phyloP scores from a whole-genome alignment of 2,888 invertebrate species.

The Toxonevra muliebris region DNA sequence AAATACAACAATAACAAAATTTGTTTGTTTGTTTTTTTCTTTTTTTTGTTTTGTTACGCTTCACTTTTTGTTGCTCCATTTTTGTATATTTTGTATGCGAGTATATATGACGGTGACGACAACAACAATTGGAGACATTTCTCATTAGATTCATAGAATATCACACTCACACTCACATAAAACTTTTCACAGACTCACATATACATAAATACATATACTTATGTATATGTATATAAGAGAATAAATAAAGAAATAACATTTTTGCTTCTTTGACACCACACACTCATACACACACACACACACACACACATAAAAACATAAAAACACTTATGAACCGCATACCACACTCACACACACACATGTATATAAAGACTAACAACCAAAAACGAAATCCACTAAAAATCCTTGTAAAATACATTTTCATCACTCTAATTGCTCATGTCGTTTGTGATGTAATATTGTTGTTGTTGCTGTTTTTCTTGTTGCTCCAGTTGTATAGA shows the following conservation, averaged over 20 bases:
- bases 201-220: background rate
- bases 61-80: background rate
- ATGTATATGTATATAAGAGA: background rate
- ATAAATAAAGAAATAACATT: background rate
- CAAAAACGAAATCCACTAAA: conserved; percentile 17
- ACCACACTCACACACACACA: background rate
- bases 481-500: background rate
- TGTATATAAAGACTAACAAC: conserved; percentile 12
- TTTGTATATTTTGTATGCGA: background rate
- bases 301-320: background rate
- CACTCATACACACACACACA: background rate
- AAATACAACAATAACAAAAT: too few species aligned
- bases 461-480: background rate
- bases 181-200: too few species aligned
- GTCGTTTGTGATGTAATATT: conserved; percentile 36
- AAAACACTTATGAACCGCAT: background rate
- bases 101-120: too few species aligned
- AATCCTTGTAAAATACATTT: conserved; percentile 31
- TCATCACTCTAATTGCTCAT: conserved; percentile 44
- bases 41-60: too few species aligned
- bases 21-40: too few species aligned
- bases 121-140: too few species aligned
- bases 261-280: background rate
- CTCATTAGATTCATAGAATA: too few species aligned
- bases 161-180: too few species aligned